These are phyloP conservation scores for Dromococcyx pavoninus DNA, from an alignment of 2,797 vertebrate species.

Conservation along the genomic window DNA sequence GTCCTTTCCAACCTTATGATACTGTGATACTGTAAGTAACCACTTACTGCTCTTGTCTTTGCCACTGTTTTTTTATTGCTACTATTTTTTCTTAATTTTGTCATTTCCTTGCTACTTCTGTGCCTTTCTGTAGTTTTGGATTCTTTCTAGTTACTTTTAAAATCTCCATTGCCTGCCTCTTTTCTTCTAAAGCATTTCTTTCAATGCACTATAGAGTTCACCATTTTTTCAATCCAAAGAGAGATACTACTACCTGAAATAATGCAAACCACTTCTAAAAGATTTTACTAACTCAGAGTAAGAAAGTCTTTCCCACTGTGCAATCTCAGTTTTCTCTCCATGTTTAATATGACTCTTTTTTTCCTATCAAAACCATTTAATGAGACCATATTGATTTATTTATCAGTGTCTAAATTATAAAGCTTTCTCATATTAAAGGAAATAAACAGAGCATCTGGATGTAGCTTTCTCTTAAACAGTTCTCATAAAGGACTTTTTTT, in stretches of 20 bases:
- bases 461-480: background rate
- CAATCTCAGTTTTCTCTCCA: background rate
- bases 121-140: background rate
- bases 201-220: background rate
- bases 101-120: background rate
- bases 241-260: background rate
- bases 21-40: too few species aligned
- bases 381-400: background rate
- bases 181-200: background rate
- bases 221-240: background rate
- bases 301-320: background rate
- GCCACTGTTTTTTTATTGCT: background rate
- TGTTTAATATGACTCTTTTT: background rate
- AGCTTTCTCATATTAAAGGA: background rate
- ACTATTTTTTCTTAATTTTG: background rate
- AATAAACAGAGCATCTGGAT: background rate
- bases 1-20: too few species aligned
- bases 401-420: background rate
- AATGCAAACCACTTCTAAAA: background rate
- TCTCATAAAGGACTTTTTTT: background rate
- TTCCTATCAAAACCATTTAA: background rate
- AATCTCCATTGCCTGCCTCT: background rate
- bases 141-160: background rate
- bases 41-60: background rate
- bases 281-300: background rate